Evolutionary conservation across 2,888 invertebrate species (phyloP).

Genomic region (Branchellion lobata): DNA sequence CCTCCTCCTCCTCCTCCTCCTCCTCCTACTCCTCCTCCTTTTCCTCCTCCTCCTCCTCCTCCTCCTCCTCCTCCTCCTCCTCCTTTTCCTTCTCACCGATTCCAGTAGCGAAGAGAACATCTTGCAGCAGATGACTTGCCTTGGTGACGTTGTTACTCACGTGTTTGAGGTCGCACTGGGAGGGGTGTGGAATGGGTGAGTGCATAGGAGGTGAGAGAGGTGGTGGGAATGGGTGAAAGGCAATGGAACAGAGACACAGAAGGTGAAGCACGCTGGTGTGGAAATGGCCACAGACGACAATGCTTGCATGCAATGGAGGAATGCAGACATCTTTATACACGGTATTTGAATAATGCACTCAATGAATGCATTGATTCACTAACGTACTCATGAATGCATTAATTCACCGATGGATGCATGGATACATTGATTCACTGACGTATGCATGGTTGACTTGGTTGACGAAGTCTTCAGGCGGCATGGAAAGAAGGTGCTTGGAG

Average conservation of each 20-base stretch:
- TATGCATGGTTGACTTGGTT: slow-evolving; percentile 83
- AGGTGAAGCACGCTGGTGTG: no score
- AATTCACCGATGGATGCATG: background rate
- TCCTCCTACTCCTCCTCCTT: background rate
- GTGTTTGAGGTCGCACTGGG: background rate
- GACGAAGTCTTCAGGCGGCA: slow-evolving; percentile 78
- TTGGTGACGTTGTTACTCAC: background rate
- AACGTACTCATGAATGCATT: no score
- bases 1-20: background rate
- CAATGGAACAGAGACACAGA: background rate
- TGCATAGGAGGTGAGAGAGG: no score
- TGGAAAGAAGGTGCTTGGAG: slow-evolving; percentile 72
- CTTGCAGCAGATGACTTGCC: background rate
- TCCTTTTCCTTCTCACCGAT: background rate
- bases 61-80: background rate
- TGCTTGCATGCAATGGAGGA: no score
- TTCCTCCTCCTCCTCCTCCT: background rate
- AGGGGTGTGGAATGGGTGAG: background rate
- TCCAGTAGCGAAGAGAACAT: background rate
- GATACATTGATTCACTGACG: no score
- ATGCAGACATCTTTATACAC: no score
- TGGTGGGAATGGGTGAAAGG: background rate
- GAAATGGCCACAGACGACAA: no score
- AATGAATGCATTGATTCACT: no score
- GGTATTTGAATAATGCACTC: no score